phyloP scores from a whole-genome alignment of 2,113 vertebrate species.

The Oceanites oceanicus region DNA sequence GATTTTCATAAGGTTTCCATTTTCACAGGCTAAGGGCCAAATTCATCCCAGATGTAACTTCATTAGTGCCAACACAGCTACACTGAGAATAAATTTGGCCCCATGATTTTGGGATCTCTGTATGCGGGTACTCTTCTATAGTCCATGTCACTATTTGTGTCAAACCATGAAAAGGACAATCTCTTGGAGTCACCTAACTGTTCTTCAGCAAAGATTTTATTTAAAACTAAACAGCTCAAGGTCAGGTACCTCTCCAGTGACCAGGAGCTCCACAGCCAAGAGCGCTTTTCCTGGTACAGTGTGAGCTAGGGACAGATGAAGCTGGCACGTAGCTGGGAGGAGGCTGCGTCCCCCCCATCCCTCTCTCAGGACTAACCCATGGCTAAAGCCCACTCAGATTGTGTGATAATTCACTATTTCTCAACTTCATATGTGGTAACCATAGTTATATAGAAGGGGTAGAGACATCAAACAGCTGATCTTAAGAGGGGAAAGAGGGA shows the following conservation, averaged over 20 bases:
- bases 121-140: fast-evolving
- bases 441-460: neutral
- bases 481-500: neutral
- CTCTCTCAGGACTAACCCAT: too few relatives aligned
- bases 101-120: neutral
- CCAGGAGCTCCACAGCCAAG: neutral
- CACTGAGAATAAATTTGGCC: neutral
- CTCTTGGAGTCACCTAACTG: neutral
- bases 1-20: slow-evolving; percentile 2
- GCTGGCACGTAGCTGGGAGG: neutral
- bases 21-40: neutral
- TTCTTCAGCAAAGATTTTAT: neutral
- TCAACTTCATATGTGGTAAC: neutral
- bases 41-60: slow-evolving; percentile 22
- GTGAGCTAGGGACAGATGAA: neutral
- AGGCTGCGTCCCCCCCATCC: neutral
- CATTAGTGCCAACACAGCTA: neutral
- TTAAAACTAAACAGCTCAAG: neutral
- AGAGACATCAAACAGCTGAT: neutral
- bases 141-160: neutral
- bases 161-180: neutral
- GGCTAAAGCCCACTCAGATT: neutral
- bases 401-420: neutral
- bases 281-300: neutral
- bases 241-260: neutral